These are phyloP conservation scores for Picathartes gymnocephalus DNA, from an alignment of 2,113 vertebrate genomes.

Conservation along the genomic window DNA sequence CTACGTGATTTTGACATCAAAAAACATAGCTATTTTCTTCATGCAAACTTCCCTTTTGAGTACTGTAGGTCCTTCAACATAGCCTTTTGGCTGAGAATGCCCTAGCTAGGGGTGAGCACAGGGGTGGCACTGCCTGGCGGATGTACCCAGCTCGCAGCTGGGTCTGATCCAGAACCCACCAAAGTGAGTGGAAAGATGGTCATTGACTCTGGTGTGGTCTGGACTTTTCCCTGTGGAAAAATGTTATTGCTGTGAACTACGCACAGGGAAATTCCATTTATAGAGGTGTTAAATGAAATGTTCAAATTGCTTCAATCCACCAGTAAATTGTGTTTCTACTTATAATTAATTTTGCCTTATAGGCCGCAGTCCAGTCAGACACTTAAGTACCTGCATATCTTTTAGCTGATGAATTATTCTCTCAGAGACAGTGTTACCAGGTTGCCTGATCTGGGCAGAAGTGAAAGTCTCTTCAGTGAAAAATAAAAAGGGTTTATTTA, in stretches of 20 bases:
- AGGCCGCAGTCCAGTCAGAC: neutral
- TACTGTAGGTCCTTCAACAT: neutral
- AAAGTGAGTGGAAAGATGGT: neutral
- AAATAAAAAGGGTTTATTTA: neutral
- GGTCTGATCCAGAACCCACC: neutral
- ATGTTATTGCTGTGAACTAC: neutral
- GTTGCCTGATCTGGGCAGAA: neutral
- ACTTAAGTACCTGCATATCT: slow-evolving; percentile 31
- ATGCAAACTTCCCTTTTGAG: neutral
- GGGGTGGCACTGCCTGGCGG: neutral
- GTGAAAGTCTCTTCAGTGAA: neutral
- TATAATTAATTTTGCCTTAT: slow-evolving; percentile 18
- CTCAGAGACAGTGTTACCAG: neutral
- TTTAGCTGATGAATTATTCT: slow-evolving; percentile 17
- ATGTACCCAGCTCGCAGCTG: fast-evolving
- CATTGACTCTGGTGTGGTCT: neutral
- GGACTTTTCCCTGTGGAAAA: neutral
- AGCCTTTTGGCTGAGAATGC: neutral
- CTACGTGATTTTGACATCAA: neutral
- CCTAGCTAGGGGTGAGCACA: fast-evolving
- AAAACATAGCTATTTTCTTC: neutral
- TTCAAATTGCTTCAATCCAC: slow-evolving; percentile 1
- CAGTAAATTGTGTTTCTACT: neutral
- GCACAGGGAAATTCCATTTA: neutral
- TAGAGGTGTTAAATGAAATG: neutral